A percentile compares a stretch with the other conserved stretches of the same genome.
Evolutionary conservation across 2,113 vertebrate genomes (phyloP).

Genomic region (Albula goreensis): DNA sequence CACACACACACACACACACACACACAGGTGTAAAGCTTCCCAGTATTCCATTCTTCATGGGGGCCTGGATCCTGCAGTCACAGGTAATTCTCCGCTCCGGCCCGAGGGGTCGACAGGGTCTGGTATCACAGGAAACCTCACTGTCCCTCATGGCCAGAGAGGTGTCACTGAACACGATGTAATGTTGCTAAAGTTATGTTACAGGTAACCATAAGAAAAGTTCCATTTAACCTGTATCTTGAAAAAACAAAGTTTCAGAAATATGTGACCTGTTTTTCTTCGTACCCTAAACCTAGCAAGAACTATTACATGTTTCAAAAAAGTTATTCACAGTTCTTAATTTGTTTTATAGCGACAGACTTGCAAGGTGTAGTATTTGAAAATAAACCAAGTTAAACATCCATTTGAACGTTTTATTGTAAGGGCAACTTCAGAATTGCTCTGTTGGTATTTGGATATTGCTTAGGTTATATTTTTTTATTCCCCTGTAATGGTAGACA

Average conservation of each 20-base stretch:
- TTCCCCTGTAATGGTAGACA: background rate
- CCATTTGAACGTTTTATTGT: background rate
- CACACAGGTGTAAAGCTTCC: constrained; percentile 6
- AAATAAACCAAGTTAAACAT: background rate
- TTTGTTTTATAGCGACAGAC: background rate
- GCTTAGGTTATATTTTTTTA: background rate
- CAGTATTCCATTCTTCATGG: constrained; percentile 12
- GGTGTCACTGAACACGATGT: background rate
- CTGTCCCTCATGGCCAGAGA: background rate
- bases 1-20: background rate
- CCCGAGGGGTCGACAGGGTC: background rate
- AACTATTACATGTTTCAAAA: background rate
- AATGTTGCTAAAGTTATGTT: background rate
- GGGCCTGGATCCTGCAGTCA: constrained; percentile 30
- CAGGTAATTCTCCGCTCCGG: constrained; percentile 22
- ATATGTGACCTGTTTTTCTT: background rate
- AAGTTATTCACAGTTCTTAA: background rate
- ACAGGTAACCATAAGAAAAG: constrained; percentile 27
- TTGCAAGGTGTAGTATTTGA: constrained; percentile 13
- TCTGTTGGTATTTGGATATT: background rate
- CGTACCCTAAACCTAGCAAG: background rate
- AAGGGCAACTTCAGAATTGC: background rate
- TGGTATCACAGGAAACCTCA: background rate
- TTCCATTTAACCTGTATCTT: background rate
- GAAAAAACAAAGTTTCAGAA: background rate